Evolutionary conservation across 2,888 invertebrate genomes (phyloP), one percentile per base, ranked within the genome.

Genomic region (Cyrtodaria siliqua): DNA sequence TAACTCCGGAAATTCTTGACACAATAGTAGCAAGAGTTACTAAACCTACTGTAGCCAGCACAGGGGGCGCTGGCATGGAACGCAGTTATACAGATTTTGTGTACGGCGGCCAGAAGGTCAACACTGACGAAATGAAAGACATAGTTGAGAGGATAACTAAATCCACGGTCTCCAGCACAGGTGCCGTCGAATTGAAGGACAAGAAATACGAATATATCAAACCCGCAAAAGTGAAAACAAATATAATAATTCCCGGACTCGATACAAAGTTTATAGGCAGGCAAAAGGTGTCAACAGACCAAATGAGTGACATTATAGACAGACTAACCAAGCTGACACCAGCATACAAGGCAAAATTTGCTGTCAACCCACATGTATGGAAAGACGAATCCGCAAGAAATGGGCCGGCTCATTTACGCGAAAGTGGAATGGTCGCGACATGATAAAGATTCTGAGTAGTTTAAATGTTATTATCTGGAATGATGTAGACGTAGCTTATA

Each of bases 311-410:
- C 2, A 89, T 90, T 33, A 86, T 90, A 16, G 67, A 74, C 1
- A 74, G 90, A 14, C 84, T 91, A 14, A 87, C 83, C 4, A 72
- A 83, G 18, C 84, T 89, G 42, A 91, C 90, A 6, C 86, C 86
- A 23, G 87, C 88, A 3, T 88, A 87, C 67, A 83, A 86, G 38
- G 86, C 88, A 18, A 88, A 89, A 61, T 89, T 85, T 70, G 82
- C 87, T 4, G 61, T 76, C 0, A 86, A 84, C 67, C 85, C 82
- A 0, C 86, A 90, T 76, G 88, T 88, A 0, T 90, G 89, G 88
- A 72, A 79, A 26, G 89, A 90, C 50, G 75, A 76, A 6, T 73
- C 86, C 0, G 73, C 74, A 16, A 47, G 74, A 38, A 75, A 67
- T 9, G 86, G 86, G n/a, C 86, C 86, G 8, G 86, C 86, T 9